phyloP scores from a whole-genome alignment of 2,113 vertebrate genomes.

The Clarias gariepinus region DNA sequence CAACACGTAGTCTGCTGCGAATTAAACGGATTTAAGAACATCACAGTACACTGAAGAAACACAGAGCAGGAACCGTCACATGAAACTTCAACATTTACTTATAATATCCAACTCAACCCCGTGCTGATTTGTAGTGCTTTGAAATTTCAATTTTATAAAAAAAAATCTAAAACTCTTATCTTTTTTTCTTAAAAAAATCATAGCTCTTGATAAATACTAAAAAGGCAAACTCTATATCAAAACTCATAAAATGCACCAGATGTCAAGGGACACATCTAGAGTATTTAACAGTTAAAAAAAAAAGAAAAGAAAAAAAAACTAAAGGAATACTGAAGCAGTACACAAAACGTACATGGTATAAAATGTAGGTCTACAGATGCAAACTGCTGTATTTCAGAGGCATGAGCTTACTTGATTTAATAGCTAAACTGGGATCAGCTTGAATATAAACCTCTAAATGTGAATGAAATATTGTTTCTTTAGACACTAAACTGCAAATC shows the following conservation, averaged over 20 bases:
- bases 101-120: slow-evolving; percentile 39
- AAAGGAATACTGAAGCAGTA: slow-evolving; percentile 61
- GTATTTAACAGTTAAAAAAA: slow-evolving; percentile 51
- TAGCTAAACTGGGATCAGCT: slow-evolving; percentile 49
- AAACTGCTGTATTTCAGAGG: slow-evolving; percentile 36
- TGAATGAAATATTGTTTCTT: slow-evolving; percentile 32
- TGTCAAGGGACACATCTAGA: slow-evolving; percentile 48
- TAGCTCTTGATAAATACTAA: slow-evolving; percentile 64
- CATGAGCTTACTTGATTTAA: slow-evolving; percentile 48
- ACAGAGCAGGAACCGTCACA: slow-evolving; percentile 47
- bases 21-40: slow-evolving; percentile 31
- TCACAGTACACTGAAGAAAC: slow-evolving; percentile 38
- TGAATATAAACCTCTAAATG: slow-evolving; percentile 49
- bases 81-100: slow-evolving; percentile 45
- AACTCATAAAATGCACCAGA: slow-evolving; percentile 59
- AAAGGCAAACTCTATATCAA: slow-evolving; percentile 61
- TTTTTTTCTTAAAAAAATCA: slow-evolving; percentile 40
- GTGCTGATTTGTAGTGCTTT: slow-evolving; percentile 61
- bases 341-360: slow-evolving; percentile 57
- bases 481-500: slow-evolving; percentile 34
- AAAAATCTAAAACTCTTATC: slow-evolving; percentile 52
- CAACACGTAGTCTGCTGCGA: background rate
- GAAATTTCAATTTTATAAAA: slow-evolving; percentile 50
- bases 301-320: slow-evolving; percentile 12
- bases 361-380: slow-evolving; percentile 55